phyloP scores from a whole-genome alignment of 1,140 invertebrate species.

The Maconellicoccus hirsutus region DNA sequence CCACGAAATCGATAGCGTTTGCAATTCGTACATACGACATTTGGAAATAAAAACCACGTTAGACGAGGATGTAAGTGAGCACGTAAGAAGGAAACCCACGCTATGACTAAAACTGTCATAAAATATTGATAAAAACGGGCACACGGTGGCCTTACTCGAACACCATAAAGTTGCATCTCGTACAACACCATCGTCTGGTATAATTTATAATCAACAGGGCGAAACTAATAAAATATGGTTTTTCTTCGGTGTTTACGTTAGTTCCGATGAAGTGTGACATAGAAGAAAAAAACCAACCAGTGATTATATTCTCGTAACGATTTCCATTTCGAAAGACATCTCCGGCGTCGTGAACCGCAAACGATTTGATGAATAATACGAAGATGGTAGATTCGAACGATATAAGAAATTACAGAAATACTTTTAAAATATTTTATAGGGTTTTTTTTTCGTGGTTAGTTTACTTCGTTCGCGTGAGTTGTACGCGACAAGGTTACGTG shows the following conservation, averaged over 20 bases:
- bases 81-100: too few species aligned
- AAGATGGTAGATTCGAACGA: background rate
- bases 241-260: constrained; percentile 2
- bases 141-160: too few species aligned
- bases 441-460: background rate
- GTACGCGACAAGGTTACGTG: background rate
- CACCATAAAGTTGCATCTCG: too few species aligned
- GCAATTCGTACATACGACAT: too few species aligned
- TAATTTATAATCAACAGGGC: background rate
- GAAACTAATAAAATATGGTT: background rate
- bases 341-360: background rate
- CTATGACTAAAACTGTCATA: too few species aligned
- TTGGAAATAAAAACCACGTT: too few species aligned
- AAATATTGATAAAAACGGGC: too few species aligned
- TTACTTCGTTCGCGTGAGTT: background rate
- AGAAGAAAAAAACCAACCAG: background rate
- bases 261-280: background rate
- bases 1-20: too few species aligned
- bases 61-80: too few species aligned
- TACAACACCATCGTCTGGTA: background rate
- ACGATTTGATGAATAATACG: background rate
- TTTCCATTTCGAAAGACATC: background rate
- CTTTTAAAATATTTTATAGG: background rate
- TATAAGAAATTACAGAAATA: constrained; percentile 10
- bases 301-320: background rate